Evolutionary conservation across 2,888 invertebrate species (phyloP).

Genomic region (Archips xylosteana): DNA sequence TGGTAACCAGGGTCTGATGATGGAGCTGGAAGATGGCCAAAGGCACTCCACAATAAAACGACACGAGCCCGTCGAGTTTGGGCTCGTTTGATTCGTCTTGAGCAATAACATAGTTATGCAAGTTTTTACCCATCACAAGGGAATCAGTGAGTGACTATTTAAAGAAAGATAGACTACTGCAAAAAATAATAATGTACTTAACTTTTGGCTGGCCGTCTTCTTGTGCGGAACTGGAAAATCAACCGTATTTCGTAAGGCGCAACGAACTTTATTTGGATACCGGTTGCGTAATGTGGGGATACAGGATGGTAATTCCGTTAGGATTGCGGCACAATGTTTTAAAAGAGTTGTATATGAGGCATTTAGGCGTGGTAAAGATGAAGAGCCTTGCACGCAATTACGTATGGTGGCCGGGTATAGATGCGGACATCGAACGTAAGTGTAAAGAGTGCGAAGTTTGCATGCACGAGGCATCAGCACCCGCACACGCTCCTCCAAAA

Average conservation of each 20-base stretch:
- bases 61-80: too few relatives aligned
- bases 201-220: conserved; percentile 24
- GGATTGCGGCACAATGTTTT: neutral
- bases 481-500: conserved; percentile 4
- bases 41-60: too few relatives aligned
- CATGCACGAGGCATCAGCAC: conserved; percentile 5
- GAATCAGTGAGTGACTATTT: neutral
- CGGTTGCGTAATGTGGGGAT: conserved; percentile 34
- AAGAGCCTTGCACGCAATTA: conserved; percentile 34
- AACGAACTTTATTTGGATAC: conserved; percentile 24
- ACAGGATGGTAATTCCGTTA: conserved; percentile 29
- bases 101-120: too few relatives aligned
- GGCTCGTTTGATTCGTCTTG: too few relatives aligned
- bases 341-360: conserved; percentile 22
- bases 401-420: conserved; percentile 40
- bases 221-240: neutral
- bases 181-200: conserved; percentile 21
- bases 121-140: neutral
- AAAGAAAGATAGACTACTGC: conserved; percentile 8
- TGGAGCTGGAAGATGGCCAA: too few relatives aligned
- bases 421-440: conserved; percentile 21
- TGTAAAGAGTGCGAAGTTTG: conserved; percentile 27
- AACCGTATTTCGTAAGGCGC: conserved; percentile 20
- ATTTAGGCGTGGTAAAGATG: conserved; percentile 36
- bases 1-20: too few relatives aligned